phyloP scores from a whole-genome alignment of 2,113 vertebrate species.

The Hystrix brachyura region DNA sequence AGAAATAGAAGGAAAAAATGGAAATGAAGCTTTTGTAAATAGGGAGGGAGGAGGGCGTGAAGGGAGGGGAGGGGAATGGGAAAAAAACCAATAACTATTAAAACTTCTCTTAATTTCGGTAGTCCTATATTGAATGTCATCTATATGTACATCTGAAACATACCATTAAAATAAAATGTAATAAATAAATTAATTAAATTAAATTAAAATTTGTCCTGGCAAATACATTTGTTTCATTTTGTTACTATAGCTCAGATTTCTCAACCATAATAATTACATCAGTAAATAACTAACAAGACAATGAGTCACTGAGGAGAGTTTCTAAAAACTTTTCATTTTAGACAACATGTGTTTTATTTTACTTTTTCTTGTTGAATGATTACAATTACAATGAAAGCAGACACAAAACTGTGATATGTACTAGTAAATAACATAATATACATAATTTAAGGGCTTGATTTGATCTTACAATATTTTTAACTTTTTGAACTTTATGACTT shows the following conservation, averaged over 20 bases:
- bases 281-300: conserved; percentile 3
- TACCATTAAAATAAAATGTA: too few species aligned
- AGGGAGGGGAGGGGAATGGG: too few species aligned
- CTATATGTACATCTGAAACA: too few species aligned
- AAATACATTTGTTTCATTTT: conserved; percentile 3
- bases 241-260: background rate
- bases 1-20: too few species aligned
- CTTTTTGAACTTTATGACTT: background rate
- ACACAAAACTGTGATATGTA: background rate
- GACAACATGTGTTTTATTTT: background rate
- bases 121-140: too few species aligned
- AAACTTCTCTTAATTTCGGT: too few species aligned
- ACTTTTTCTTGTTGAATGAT: background rate
- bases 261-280: background rate
- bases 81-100: too few species aligned
- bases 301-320: background rate
- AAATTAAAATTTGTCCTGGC: too few species aligned
- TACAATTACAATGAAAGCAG: conserved; percentile 13
- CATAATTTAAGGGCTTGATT: conserved; percentile 2
- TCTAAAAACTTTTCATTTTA: conserved; percentile 47
- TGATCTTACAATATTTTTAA: background rate
- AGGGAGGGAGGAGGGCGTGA: too few species aligned
- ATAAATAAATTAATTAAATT: too few species aligned
- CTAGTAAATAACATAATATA: background rate
- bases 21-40: too few species aligned